Conservation (phyloP, 2,797 vertebrate species). For the Geotrypetes seraphini region DNA sequence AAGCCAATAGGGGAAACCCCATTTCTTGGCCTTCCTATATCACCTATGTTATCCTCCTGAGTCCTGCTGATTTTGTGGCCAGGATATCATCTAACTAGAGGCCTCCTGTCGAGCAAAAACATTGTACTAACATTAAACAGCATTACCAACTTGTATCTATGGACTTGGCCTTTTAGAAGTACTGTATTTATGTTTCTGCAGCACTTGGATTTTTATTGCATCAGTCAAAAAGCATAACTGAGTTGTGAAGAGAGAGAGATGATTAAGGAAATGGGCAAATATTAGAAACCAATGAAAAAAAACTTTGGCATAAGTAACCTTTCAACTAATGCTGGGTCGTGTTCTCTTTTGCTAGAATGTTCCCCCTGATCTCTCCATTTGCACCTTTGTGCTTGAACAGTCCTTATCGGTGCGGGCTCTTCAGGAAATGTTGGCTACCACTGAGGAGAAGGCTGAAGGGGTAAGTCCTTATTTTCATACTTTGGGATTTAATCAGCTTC, state of each 20-base stretch:
- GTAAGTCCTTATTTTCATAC: conserved; percentile 58
- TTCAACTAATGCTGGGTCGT: conserved; percentile 1
- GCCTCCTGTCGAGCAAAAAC: too few species aligned
- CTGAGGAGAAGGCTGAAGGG: conserved; percentile 82
- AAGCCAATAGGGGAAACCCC: too few species aligned
- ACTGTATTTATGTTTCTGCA: too few species aligned
- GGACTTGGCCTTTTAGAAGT: too few species aligned
- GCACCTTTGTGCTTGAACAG: conserved; percentile 90
- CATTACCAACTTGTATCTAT: too few species aligned
- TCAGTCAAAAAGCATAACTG: background rate
- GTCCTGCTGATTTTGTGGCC: too few species aligned
- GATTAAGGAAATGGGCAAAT: background rate
- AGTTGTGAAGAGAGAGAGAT: background rate
- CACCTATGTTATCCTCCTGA: too few species aligned
- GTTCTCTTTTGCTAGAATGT: conserved; percentile 67
- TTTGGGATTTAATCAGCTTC: background rate
- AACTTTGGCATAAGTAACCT: background rate
- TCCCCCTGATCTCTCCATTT: conserved; percentile 93
- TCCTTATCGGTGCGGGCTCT: conserved; percentile 85
- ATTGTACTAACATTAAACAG: too few species aligned
- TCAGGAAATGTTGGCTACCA: conserved; percentile 92
- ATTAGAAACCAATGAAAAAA: background rate
- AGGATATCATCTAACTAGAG: too few species aligned
- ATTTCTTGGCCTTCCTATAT: too few species aligned
- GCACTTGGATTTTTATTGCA: too few species aligned